Conservation (phyloP, 2,113 vertebrate species). For the Anhinga rufa region DNA sequence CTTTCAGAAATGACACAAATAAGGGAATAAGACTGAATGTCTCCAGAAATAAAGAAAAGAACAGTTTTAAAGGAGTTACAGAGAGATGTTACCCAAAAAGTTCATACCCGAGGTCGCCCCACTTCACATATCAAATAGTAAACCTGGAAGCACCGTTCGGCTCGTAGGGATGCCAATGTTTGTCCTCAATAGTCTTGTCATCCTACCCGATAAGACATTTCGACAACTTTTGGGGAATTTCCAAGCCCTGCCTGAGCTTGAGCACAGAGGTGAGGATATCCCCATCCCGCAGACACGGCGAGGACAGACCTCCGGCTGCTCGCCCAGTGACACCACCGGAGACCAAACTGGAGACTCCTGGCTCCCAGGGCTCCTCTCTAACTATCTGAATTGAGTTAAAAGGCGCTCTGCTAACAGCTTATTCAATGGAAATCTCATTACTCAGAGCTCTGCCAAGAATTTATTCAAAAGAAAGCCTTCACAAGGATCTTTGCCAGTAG, state of each 20-base stretch:
- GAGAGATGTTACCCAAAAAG: not conserved
- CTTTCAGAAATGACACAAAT: not conserved
- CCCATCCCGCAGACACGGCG: not conserved
- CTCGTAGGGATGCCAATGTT: not conserved
- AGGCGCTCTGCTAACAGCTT: slow-evolving; percentile 41
- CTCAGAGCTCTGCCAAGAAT: slow-evolving; percentile 16
- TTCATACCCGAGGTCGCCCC: not conserved
- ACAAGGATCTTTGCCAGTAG: not conserved
- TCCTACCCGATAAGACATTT: not conserved
- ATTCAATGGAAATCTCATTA: slow-evolving; percentile 59
- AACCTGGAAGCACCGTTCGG: not conserved
- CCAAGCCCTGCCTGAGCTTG: not conserved
- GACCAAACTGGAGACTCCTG: not conserved
- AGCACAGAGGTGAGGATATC: accelerated
- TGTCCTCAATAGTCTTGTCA: not conserved
- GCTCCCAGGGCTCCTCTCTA: not conserved
- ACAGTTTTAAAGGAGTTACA: not conserved
- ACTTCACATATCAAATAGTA: not conserved
- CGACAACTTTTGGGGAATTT: not conserved
- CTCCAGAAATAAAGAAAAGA: not conserved
- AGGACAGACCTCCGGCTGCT: not conserved
- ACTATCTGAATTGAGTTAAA: not conserved
- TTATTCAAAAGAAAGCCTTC: not conserved
- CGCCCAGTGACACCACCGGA: not conserved
- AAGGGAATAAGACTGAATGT: not conserved